Evolutionary conservation across 2,797 vertebrate genomes (phyloP).

Genomic region (Xenentodon cancila): DNA sequence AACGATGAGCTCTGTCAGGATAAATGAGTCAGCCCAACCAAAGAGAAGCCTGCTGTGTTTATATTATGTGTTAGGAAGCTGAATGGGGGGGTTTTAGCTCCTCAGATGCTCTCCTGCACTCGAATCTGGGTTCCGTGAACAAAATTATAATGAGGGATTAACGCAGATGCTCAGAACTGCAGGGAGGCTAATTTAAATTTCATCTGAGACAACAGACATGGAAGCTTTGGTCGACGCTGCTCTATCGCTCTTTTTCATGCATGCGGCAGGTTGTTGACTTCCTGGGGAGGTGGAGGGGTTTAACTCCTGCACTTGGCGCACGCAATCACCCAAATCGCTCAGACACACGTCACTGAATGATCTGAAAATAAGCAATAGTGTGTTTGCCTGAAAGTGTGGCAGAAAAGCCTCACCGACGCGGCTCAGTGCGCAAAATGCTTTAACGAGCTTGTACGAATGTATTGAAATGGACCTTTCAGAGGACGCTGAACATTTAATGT

Average conservation of each 20-base stretch:
- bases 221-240: background rate
- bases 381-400: too few relatives aligned
- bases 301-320: too few relatives aligned
- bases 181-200: constrained; percentile 11
- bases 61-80: constrained; percentile 25
- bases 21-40: constrained; percentile 27
- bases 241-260: background rate
- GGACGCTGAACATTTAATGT: too few relatives aligned
- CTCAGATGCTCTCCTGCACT: background rate
- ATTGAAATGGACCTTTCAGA: too few relatives aligned
- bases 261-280: too few relatives aligned
- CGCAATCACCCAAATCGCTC: too few relatives aligned
- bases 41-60: constrained; percentile 31
- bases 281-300: too few relatives aligned
- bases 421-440: too few relatives aligned
- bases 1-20: constrained; percentile 28
- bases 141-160: background rate
- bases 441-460: too few relatives aligned
- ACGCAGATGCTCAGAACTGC: background rate
- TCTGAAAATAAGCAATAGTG: too few relatives aligned
- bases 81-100: constrained; percentile 15
- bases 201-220: background rate
- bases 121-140: constrained; percentile 10
- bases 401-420: too few relatives aligned
- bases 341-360: too few relatives aligned